Conservation (phyloP, 35 echinoderm and acorn worm species). For the Diadema setosum region DNA sequence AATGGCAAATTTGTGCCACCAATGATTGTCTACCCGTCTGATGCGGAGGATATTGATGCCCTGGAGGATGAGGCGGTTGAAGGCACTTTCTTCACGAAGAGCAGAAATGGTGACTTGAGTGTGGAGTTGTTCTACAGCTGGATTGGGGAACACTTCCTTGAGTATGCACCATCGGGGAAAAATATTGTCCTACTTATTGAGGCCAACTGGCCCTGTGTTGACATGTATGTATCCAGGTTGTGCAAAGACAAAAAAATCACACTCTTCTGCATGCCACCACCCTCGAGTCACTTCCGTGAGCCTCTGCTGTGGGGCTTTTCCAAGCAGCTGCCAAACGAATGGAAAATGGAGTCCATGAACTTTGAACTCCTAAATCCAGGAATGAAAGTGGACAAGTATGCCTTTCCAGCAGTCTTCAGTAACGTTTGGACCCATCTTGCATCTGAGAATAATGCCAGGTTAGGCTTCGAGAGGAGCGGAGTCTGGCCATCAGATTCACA, state of each 20-base stretch:
- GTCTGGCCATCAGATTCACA: not conserved
- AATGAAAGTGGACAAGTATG: not conserved
- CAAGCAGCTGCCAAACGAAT: not conserved
- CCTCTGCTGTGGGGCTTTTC: not conserved
- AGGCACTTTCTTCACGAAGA: not conserved
- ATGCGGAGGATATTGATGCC: not conserved
- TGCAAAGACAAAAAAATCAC: conserved; percentile 9
- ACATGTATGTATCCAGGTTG: not conserved
- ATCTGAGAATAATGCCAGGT: not conserved
- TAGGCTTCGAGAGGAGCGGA: not conserved
- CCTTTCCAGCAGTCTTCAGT: not conserved
- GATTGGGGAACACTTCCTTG: not conserved
- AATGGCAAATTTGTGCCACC: not conserved
- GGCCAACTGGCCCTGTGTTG: not conserved
- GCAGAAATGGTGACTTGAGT: not conserved
- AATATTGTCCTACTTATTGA: not conserved
- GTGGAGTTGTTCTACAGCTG: conserved; percentile 7
- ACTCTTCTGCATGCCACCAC: conserved; percentile 1
- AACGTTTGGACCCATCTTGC: not conserved
- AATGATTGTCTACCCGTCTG: not conserved
- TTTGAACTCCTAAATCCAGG: not conserved
- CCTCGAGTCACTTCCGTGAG: not conserved
- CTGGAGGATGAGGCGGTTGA: not conserved
- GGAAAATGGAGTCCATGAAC: not conserved
- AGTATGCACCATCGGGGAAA: not conserved